phyloP scores from a whole-genome alignment of 92 coral and sea anemone genomes.

The Actinostola sp. region DNA sequence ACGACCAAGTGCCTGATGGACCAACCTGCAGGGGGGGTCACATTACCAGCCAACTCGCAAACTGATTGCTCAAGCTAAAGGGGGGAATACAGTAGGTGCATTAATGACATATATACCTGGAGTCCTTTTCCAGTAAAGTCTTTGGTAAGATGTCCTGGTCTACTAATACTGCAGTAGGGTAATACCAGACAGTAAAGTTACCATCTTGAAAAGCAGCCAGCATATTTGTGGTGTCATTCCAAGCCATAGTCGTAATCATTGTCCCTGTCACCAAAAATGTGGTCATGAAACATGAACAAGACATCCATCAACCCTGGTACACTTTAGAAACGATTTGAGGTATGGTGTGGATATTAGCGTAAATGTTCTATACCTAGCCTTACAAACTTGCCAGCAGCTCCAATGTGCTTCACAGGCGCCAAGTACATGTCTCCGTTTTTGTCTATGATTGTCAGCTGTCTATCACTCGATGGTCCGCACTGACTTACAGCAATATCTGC shows the following conservation, averaged over 20 bases:
- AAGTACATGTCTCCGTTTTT: slow-evolving; percentile 95
- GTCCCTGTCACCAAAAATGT: too few relatives aligned
- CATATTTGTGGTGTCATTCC: slow-evolving; percentile 98
- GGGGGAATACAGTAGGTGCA: too few relatives aligned
- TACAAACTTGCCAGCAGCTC: slow-evolving; percentile 85
- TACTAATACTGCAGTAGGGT: slow-evolving; percentile 97
- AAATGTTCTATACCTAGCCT: slow-evolving; percentile 73
- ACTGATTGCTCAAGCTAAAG: too few relatives aligned
- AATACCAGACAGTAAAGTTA: slow-evolving; percentile 94
- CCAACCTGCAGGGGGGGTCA: not conserved
- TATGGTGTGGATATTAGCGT: not conserved
- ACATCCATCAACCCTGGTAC: not conserved
- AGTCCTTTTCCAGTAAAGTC: slow-evolving; percentile 91
- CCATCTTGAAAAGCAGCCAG: slow-evolving; percentile 98
- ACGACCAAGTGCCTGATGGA: not conserved
- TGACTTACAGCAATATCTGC: slow-evolving; percentile 91
- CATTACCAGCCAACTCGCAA: not conserved
- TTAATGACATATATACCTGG: slow-evolving; percentile 60
- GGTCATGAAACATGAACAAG: slow-evolving; percentile 11
- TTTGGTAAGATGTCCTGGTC: slow-evolving; percentile 86
- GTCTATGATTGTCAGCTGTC: slow-evolving; percentile 92
- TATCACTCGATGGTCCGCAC: slow-evolving; percentile 79
- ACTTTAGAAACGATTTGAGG: not conserved
- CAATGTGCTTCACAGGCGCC: slow-evolving; percentile 91
- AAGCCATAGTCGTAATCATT: slow-evolving; percentile 93